These are phyloP conservation scores for Actinia equina DNA, from an alignment of 64 coral and sea anemone genomes.

Conservation along the genomic window DNA sequence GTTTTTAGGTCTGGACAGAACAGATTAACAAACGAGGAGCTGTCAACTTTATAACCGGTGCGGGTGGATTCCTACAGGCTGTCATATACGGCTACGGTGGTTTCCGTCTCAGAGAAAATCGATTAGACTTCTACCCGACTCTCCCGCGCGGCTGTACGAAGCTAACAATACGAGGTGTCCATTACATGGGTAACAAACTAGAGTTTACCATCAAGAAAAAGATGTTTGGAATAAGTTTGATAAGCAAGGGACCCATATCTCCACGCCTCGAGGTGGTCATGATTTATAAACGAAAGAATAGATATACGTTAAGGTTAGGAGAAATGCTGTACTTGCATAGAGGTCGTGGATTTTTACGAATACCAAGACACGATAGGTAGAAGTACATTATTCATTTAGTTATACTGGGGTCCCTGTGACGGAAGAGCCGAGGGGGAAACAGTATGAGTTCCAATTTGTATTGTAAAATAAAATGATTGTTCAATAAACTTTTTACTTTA, in stretches of 20 bases:
- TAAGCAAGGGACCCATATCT: slow-evolving; percentile 47
- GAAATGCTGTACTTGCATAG: not conserved
- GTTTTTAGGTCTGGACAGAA: slow-evolving; percentile 77
- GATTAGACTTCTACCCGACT: slow-evolving; percentile 55
- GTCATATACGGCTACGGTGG: slow-evolving; percentile 88
- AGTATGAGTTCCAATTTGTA: not conserved
- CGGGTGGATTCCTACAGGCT: slow-evolving; percentile 81
- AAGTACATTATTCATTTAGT: not conserved
- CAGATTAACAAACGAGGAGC: slow-evolving; percentile 61
- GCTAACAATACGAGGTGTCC: slow-evolving; percentile 42
- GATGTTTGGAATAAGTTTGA: slow-evolving; percentile 40
- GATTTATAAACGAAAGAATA: not conserved
- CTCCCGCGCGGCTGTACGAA: slow-evolving; percentile 52
- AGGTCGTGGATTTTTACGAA: not conserved
- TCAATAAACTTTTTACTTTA: too few relatives aligned
- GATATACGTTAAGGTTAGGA: not conserved
- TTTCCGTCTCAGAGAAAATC: slow-evolving; percentile 49
- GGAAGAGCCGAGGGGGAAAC: not conserved
- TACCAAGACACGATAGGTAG: not conserved
- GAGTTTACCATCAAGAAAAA: slow-evolving; percentile 47
- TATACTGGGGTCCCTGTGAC: not conserved
- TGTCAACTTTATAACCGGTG: slow-evolving; percentile 88
- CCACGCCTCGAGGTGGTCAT: slow-evolving; percentile 47
- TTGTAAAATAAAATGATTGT: too few relatives aligned
- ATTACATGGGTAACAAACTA: slow-evolving; percentile 71